Conservation (phyloP, 2,113 vertebrate genomes). For the Nestor notabilis region DNA sequence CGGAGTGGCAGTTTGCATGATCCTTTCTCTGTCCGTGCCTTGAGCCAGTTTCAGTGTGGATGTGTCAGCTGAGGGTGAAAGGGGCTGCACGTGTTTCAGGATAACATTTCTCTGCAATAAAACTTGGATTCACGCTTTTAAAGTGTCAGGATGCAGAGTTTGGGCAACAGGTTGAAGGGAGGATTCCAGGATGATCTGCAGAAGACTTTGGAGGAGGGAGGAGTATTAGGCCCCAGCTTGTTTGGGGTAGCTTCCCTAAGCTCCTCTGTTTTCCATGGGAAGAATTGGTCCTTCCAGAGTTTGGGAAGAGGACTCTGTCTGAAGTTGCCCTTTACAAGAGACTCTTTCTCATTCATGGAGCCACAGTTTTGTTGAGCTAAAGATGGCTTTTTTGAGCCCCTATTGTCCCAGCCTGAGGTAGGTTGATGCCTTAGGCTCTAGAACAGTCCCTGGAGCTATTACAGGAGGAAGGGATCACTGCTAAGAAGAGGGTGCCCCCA, state of each 20-base stretch:
- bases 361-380: not conserved
- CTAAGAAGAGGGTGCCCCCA: not conserved
- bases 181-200: not conserved
- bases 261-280: not conserved
- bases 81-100: not conserved
- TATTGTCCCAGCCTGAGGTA: rapidly evolving
- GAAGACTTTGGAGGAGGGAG: not conserved
- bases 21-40: not conserved
- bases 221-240: not conserved
- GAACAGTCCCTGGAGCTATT: not conserved
- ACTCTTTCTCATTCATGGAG: not conserved
- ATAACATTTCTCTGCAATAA: not conserved
- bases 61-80: not conserved
- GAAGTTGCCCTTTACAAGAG: not conserved
- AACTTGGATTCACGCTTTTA: not conserved
- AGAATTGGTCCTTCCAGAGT: not conserved
- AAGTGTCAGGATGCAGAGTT: not conserved
- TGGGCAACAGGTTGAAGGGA: not conserved
- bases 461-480: not conserved
- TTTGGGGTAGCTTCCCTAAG: not conserved
- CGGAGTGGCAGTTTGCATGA: rapidly evolving
- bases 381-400: not conserved
- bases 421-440: too few relatives aligned
- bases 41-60: not conserved
- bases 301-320: not conserved